These are phyloP conservation scores for Chaetura pelagica DNA, from an alignment of 2,113 vertebrate species.

Conservation along the genomic window DNA sequence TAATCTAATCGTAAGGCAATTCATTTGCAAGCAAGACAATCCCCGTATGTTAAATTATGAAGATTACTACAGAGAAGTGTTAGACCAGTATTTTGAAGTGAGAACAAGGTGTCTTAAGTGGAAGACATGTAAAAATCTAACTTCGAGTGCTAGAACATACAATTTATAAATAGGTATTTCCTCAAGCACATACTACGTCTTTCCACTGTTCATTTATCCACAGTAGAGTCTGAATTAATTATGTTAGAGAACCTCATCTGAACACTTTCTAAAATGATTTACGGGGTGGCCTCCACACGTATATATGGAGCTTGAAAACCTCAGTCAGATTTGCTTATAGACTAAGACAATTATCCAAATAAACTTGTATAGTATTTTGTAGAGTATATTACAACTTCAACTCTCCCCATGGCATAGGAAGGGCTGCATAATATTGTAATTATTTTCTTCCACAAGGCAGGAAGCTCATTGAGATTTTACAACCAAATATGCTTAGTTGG, in stretches of 20 bases:
- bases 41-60: neutral
- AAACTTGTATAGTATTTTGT: slow-evolving; percentile 5
- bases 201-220: neutral
- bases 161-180: neutral
- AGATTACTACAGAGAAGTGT: slow-evolving; percentile 11
- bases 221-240: neutral
- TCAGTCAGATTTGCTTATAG: neutral
- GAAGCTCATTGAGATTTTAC: slow-evolving; percentile 60
- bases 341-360: neutral
- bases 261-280: neutral
- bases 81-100: slow-evolving; percentile 39
- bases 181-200: neutral
- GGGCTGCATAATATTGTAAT: slow-evolving; percentile 25
- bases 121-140: slow-evolving; percentile 45
- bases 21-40: slow-evolving; percentile 16
- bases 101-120: slow-evolving; percentile 36
- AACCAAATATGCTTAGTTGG: slow-evolving; percentile 60
- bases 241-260: neutral
- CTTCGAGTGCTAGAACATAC: slow-evolving; percentile 25
- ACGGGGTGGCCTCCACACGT: neutral
- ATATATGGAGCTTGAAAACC: neutral
- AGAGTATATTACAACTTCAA: slow-evolving; percentile 2
- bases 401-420: slow-evolving; percentile 42
- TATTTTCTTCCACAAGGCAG: slow-evolving; percentile 59
- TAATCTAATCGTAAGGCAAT: slow-evolving; percentile 15